Percentiles rank a stretch among this genome's conserved stretches.
phyloP scores from a whole-genome alignment of 2,888 invertebrate species.

The Julus scandinavius region DNA sequence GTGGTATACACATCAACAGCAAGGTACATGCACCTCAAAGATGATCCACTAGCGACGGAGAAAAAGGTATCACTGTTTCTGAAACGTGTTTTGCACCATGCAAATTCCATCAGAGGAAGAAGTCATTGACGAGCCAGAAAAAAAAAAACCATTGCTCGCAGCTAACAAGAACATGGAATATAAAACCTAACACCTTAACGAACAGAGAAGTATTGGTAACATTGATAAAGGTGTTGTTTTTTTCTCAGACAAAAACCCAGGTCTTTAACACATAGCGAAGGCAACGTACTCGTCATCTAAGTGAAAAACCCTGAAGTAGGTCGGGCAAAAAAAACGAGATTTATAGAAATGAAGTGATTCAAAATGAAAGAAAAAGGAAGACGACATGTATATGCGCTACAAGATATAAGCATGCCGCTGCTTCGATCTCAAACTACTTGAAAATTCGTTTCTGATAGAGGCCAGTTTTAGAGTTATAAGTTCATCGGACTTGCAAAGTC shows the following conservation, averaged over 20 bases:
- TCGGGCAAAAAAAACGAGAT: not conserved
- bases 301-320: slow-evolving; percentile 26
- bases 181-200: not conserved
- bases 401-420: no score
- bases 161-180: not conserved
- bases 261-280: not conserved
- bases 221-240: not conserved
- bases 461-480: not conserved
- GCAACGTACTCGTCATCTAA: not conserved
- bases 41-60: not conserved
- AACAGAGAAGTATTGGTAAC: not conserved
- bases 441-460: not conserved
- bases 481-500: slow-evolving; percentile 23
- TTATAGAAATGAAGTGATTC: not conserved
- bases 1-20: not conserved
- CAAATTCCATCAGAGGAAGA: not conserved
- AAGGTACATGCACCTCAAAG: not conserved
- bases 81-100: not conserved
- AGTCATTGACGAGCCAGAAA: not conserved
- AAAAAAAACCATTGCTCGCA: not conserved
- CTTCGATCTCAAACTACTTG: not conserved
- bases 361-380: not conserved
- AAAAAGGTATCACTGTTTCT: not conserved
- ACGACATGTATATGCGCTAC: not conserved
- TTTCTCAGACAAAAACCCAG: not conserved